phyloP scores from a whole-genome alignment of 1,140 invertebrate genomes.

The Cotesia chilonis region DNA sequence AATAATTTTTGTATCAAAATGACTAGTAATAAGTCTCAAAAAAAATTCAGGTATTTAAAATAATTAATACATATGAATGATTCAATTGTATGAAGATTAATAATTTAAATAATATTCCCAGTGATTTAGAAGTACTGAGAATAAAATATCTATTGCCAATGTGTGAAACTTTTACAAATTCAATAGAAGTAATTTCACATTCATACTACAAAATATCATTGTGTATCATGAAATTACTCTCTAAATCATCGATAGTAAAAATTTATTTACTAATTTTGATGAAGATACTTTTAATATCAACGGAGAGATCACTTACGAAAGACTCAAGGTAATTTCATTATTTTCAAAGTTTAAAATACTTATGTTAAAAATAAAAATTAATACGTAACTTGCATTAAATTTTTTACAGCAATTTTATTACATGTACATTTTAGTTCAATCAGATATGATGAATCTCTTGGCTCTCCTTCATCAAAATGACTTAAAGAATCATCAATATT shows the following conservation, averaged over 20 bases:
- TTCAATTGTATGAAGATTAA: too few relatives aligned
- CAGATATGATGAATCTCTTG: slow-evolving; percentile 56
- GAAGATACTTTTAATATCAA: slow-evolving; percentile 41
- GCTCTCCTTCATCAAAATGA: slow-evolving; percentile 47
- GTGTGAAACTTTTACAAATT: slow-evolving; percentile 47
- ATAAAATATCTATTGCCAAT: slow-evolving; percentile 51
- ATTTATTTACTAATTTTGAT: slow-evolving; percentile 50
- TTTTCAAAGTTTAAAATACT: too few relatives aligned
- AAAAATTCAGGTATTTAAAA: slow-evolving; percentile 47
- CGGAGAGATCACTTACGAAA: slow-evolving; percentile 53
- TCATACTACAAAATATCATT: slow-evolving; percentile 47
- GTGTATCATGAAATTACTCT: slow-evolving; percentile 46
- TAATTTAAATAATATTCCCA: slow-evolving; percentile 22
- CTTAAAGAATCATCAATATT: slow-evolving; percentile 41
- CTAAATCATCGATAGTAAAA: slow-evolving; percentile 32
- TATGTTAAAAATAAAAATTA: too few relatives aligned
- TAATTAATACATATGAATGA: too few relatives aligned
- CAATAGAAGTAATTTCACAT: slow-evolving; percentile 47
- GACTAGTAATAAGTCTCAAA: slow-evolving; percentile 36
- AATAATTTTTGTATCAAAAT: slow-evolving; percentile 48
- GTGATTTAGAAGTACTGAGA: slow-evolving; percentile 47
- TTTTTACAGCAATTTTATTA: slow-evolving; percentile 55
- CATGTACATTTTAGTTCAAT: slow-evolving; percentile 56
- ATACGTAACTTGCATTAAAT: not conserved
- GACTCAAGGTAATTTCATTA: slow-evolving; percentile 46